Percentiles rank a stretch among this genome's conserved stretches.
Evolutionary conservation across 2,888 invertebrate species (phyloP).

Genomic region (Calameuta idolon): DNA sequence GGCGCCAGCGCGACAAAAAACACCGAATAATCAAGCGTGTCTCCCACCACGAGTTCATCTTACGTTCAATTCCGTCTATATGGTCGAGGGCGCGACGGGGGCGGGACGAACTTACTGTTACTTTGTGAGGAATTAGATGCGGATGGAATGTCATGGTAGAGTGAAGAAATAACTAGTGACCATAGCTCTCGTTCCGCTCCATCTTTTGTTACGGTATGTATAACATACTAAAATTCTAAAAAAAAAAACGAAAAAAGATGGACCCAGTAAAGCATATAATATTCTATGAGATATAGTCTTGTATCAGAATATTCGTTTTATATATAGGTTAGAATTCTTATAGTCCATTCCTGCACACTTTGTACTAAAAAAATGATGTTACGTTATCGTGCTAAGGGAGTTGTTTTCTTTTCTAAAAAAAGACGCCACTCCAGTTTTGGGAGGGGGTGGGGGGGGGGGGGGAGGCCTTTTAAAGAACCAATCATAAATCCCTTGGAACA

Average conservation of each 20-base stretch:
- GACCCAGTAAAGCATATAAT: not conserved
- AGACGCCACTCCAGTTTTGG: constrained; percentile 5
- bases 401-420: constrained; percentile 17
- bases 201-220: not conserved
- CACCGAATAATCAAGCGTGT: constrained; percentile 48
- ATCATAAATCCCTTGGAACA: constrained; percentile 26
- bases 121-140: constrained; percentile 10
- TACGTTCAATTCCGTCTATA: not conserved
- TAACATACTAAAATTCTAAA: not conserved
- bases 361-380: not conserved
- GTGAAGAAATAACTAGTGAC: not conserved
- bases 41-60: constrained; percentile 26
- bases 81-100: not conserved
- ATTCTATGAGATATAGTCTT: not conserved
- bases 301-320: not conserved
- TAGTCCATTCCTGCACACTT: not conserved
- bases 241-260: not conserved
- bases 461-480: constrained; percentile 25
- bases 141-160: not conserved
- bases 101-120: not conserved
- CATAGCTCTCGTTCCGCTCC: not conserved
- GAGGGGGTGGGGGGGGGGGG: constrained; percentile 9
- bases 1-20: constrained; percentile 53
- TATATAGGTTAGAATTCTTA: not conserved
- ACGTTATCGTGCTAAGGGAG: not conserved